Evolutionary conservation across 2,113 vertebrate species (phyloP), one percentile per base, ranked within the genome.

Genomic region (Himantopus leucocephalus): DNA sequence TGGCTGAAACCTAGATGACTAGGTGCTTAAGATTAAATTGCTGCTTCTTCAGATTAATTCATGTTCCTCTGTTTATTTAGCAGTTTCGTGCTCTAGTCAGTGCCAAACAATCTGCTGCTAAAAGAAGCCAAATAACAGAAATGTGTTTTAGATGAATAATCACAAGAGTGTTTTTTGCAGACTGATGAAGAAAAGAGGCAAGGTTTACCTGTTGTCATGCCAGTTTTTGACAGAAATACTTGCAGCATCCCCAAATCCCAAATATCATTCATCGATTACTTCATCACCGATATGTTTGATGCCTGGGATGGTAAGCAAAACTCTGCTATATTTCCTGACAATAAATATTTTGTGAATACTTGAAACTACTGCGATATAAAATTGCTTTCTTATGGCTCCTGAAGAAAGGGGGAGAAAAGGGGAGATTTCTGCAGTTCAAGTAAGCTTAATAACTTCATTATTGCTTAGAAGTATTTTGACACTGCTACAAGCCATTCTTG

Each of bases 171-270:
- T 89, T 97, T 78, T 90, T 80, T 97, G 37, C 98, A 99, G 99
- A 99, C 99, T 2, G 99, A 99, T 22, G 99, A 99, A 90, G 99
- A 99, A 97, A 99, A 99, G 97, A 98, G 97, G 76, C 98, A 98
- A 98, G 98, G 98, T 85, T 96, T 99, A 68, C 99, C 99, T 7
- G 99, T 99, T 95, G 99, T 99, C 88, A 99, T 99, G 99, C 99
- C 99, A 3, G 99, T 99, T 94, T 99, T 99, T 95, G 99, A 99
- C 98, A 98, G 99, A 94, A 99, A 99, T 94, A 99, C 99, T 43
- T 99, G 99, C 98, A 99, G 99, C 98, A 99, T 99, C 97, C 99
- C 99, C 83, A 99, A 99, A 96, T 99, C 99, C 90, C 99, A 99
- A 97, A 99, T 99, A 97, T 99, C 99, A 55, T 99, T 99, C 97